Conservation (phyloP, 2,797 vertebrate species). For the Gambusia yucatana region DNA sequence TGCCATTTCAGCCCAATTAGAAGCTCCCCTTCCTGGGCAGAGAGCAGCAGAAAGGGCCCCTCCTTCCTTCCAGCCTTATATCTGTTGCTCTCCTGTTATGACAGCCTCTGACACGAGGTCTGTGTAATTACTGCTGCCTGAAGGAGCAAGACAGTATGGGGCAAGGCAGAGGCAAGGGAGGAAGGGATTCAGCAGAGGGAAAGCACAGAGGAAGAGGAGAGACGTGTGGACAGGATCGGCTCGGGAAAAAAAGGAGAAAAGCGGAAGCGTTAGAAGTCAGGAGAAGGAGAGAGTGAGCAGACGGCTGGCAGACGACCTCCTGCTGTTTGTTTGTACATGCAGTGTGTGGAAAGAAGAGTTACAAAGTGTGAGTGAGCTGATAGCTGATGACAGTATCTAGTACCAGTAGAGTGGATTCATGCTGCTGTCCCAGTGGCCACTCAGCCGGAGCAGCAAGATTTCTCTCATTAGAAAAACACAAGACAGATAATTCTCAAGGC, state of each 20-base stretch:
- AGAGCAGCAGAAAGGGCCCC: conserved; percentile 33
- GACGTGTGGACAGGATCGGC: conserved; percentile 2
- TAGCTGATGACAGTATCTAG: conserved; percentile 61
- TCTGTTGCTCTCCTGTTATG: conserved; percentile 56
- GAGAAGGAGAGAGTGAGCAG: conserved; percentile 17
- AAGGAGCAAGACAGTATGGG: conserved; percentile 39
- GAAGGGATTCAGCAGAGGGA: conserved; percentile 7
- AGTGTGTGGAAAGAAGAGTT: conserved; percentile 13
- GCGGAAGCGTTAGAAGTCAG: not conserved
- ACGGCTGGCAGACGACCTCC: conserved; percentile 40
- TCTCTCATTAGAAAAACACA: conserved; percentile 32
- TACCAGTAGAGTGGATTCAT: conserved; percentile 51
- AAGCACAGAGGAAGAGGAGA: not conserved
- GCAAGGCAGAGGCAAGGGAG: conserved; percentile 11
- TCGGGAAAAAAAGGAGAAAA: not conserved
- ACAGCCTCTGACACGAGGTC: conserved; percentile 62
- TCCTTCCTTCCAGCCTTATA: conserved; percentile 37
- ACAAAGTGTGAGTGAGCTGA: conserved; percentile 39
- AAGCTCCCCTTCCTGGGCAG: conserved; percentile 56
- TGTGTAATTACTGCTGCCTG: conserved; percentile 65
- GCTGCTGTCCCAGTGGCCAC: conserved; percentile 48
- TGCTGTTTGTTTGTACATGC: conserved; percentile 47
- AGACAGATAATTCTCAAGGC: conserved; percentile 44
- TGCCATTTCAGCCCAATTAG: conserved; percentile 75
- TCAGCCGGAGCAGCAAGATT: conserved; percentile 39